These are phyloP conservation scores for Rosalia funebris DNA, from an alignment of 2,888 invertebrate species.

Conservation along the genomic window DNA sequence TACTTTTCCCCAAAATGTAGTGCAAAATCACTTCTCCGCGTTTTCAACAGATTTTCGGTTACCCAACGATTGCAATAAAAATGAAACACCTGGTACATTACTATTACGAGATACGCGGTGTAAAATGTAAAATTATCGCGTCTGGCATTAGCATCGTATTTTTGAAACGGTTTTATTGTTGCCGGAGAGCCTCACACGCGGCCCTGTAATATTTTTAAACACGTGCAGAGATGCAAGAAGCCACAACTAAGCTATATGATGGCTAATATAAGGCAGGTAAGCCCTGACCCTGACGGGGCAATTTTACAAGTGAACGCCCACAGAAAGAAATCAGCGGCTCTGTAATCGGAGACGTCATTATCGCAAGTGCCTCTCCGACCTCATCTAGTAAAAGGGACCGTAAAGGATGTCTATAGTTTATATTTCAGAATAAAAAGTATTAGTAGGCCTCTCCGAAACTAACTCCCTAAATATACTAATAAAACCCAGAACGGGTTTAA, in stretches of 20 bases:
- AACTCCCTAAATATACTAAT: slow-evolving; percentile 15
- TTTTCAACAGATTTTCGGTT: no score
- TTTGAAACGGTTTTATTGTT: background rate
- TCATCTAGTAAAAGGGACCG: slow-evolving; percentile 13
- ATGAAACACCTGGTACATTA: no score
- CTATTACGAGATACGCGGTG: no score
- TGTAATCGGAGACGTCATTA: slow-evolving; percentile 57
- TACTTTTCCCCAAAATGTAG: no score
- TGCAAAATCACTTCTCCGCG: no score
- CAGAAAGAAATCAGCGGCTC: slow-evolving; percentile 53
- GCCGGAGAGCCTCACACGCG: slow-evolving; percentile 14
- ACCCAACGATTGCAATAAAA: no score
- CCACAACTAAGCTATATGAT: slow-evolving; percentile 33
- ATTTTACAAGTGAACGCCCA: slow-evolving; percentile 59
- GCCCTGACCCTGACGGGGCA: slow-evolving; percentile 56
- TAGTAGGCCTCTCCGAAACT: slow-evolving; percentile 7
- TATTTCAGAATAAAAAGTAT: slow-evolving; percentile 5
- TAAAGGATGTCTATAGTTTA: slow-evolving; percentile 32
- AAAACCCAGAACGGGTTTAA: slow-evolving; percentile 11
- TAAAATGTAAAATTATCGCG: background rate
- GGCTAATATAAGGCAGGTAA: slow-evolving; percentile 51
- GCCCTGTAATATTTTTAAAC: slow-evolving; percentile 23
- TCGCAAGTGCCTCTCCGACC: slow-evolving; percentile 37
- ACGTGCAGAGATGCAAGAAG: slow-evolving; percentile 34
- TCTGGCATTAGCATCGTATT: background rate